phyloP scores from a whole-genome alignment of 2,113 vertebrate species.

The Camelus dromedarius region DNA sequence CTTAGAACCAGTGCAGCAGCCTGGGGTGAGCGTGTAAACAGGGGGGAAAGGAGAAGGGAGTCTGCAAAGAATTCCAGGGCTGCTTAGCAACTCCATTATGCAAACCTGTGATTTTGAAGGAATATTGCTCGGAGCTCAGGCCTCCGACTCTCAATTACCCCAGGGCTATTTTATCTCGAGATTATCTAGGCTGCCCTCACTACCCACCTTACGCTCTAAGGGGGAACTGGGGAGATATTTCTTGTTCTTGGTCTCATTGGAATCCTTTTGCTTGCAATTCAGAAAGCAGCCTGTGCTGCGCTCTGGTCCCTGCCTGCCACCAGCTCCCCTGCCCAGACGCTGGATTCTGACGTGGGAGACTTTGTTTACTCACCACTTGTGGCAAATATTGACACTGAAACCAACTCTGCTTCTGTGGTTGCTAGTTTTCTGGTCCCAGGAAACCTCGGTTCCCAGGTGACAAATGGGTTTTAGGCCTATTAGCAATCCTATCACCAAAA shows the following conservation, averaged over 20 bases:
- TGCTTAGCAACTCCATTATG: not conserved
- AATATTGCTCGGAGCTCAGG: not conserved
- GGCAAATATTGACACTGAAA: conserved; percentile 65
- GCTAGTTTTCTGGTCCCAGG: conserved; percentile 63
- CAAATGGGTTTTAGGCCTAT: conserved; percentile 19
- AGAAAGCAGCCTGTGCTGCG: not conserved
- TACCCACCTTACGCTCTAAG: not conserved
- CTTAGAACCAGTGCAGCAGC: not conserved
- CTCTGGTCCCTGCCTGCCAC: not conserved
- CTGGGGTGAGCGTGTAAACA: accelerated
- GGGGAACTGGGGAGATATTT: not conserved
- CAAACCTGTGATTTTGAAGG: not conserved
- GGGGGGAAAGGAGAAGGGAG: not conserved
- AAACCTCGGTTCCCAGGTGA: conserved; percentile 40
- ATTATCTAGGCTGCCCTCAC: not conserved
- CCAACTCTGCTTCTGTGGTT: not conserved
- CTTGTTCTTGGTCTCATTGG: not conserved
- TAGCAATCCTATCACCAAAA: not conserved
- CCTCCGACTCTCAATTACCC: not conserved
- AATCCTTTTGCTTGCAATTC: not conserved
- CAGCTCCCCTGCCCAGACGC: not conserved
- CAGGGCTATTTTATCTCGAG: not conserved
- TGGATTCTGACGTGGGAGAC: not conserved
- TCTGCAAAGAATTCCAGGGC: not conserved
- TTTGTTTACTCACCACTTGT: not conserved